Evolutionary conservation across 2,888 invertebrate genomes (phyloP), one percentile per base, ranked within the genome.

Genomic region (Drosophila eohydei): DNA sequence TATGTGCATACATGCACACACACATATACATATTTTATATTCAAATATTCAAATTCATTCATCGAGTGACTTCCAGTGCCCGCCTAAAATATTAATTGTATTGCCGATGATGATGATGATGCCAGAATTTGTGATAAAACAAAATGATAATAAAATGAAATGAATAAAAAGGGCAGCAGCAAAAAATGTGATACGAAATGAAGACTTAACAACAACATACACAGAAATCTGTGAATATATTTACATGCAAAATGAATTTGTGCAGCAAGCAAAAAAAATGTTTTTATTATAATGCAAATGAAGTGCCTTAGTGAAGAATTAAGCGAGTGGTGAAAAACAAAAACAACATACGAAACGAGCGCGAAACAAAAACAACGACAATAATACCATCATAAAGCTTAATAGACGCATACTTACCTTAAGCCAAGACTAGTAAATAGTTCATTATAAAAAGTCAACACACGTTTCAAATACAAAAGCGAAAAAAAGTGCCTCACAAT

Each of bases 1-100:
- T 41, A 8, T 46, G 62, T 48, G 38, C 16, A 36, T 43, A 11
- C 14, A 11, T 40, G 60, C 9, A 38, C 21, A 12, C 26, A 40
- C 41, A 16, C 28, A 32, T 34, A 58, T 52, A 50, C 43, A 55
- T 40, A 40, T 48, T 59, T 58, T 46, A 63, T 87, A 84, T 84
- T 87, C 71, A 88, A 69, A 74, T 88, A 84, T 84, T 87, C 66
- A 87, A 84, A 89, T 89, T 89, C 88, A 84, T 84, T 89, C 84
- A 89, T 82, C 63, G 81, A 71, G 63, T 71, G 71, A 52, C 67
- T 62, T 71, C 60, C 63, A 78, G 65, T 77, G 71, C 30, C 71
- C 76, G 74, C 50, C 48, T 28, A 62, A 77, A 77, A 76, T 80
- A 80, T 80, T 63, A 71, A 77, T 77, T 65, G 41, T 62, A 52